Conservation (phyloP, 2,888 invertebrate genomes). For the Cerastis rubricosa region DNA sequence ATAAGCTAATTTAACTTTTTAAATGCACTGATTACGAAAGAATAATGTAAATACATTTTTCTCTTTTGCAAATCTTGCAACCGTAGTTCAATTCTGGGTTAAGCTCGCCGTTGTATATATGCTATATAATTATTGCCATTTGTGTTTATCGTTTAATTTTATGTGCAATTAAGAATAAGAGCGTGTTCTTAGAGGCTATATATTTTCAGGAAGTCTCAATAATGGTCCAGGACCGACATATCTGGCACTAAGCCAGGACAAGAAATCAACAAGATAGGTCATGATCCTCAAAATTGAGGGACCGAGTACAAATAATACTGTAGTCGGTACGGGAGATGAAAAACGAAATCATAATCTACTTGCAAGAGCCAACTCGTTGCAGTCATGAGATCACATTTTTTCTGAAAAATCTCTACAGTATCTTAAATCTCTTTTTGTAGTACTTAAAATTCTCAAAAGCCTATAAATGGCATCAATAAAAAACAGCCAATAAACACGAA, state of each 20-base stretch:
- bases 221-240: not conserved
- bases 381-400: not conserved
- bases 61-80: no score
- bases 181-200: not conserved
- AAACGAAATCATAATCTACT: not conserved
- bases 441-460: not conserved
- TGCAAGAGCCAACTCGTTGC: not conserved
- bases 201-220: not conserved
- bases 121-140: no score
- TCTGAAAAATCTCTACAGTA: not conserved
- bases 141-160: no score
- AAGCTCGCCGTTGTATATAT: no score
- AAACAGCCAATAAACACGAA: not conserved
- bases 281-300: not conserved
- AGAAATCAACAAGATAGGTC: not conserved
- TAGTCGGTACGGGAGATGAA: not conserved
- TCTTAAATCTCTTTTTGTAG: not conserved
- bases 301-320: not conserved
- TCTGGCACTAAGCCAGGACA: not conserved
- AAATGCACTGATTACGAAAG: no score
- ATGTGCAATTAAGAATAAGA: no score
- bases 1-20: no score
- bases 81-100: no score
- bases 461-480: not conserved
- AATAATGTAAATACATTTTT: no score